Conservation (phyloP, 2,888 invertebrate species). For the Tethea ocularis region DNA sequence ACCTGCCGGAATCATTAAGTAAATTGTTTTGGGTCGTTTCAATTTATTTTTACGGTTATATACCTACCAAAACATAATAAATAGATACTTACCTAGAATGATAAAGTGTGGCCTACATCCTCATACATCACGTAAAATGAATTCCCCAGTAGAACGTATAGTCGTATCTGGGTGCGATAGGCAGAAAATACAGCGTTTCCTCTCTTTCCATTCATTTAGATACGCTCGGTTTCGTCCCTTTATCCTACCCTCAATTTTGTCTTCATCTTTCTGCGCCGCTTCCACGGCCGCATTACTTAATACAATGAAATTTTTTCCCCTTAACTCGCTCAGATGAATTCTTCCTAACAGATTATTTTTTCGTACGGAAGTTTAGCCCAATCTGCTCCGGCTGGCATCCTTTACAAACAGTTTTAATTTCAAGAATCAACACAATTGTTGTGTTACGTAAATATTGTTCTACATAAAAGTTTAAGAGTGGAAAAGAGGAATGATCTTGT, state of each 20-base stretch:
- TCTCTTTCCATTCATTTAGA: slow-evolving; percentile 60
- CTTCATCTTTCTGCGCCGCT: slow-evolving; percentile 53
- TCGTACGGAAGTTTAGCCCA: slow-evolving; percentile 39
- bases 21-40: not conserved
- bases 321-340: slow-evolving; percentile 40
- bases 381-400: slow-evolving; percentile 38
- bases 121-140: slow-evolving; percentile 59
- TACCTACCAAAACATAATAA: not conserved
- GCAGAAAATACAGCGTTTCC: slow-evolving; percentile 50
- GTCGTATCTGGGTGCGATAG: slow-evolving; percentile 55
- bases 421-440: slow-evolving; percentile 24
- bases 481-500: not conserved
- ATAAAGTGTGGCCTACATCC: slow-evolving; percentile 19
- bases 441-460: slow-evolving; percentile 9
- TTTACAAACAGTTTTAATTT: slow-evolving; percentile 39
- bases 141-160: slow-evolving; percentile 48
- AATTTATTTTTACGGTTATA: not conserved
- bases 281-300: slow-evolving; percentile 57
- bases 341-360: slow-evolving; percentile 36
- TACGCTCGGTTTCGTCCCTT: slow-evolving; percentile 51
- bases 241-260: slow-evolving; percentile 58
- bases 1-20: not conserved
- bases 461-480: slow-evolving; percentile 7
- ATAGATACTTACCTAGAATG: slow-evolving; percentile 1
- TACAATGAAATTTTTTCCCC: slow-evolving; percentile 55